Percentiles rank a stretch among this genome's conserved stretches.
Conservation (phyloP, 2,797 vertebrate species). For the Gymnoscopelus microlampas region DNA sequence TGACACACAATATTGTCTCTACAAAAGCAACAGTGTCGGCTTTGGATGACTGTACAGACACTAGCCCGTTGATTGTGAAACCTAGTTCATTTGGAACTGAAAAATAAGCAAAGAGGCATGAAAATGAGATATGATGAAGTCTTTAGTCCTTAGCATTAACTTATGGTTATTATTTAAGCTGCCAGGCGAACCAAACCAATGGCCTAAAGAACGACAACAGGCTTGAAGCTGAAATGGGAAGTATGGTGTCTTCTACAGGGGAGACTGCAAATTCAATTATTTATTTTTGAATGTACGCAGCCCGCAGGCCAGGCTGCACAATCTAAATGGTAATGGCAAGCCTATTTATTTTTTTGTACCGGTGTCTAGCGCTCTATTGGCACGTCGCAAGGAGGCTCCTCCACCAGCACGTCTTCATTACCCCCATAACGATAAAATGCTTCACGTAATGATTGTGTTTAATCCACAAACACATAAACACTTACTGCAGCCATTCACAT, state of each 20-base stretch:
- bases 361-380: slow-evolving; percentile 33
- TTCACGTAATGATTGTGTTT: slow-evolving; percentile 60
- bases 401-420: slow-evolving; percentile 62
- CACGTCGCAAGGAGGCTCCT: slow-evolving; percentile 42
- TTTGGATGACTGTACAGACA: slow-evolving; percentile 8
- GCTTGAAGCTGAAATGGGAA: slow-evolving; percentile 51
- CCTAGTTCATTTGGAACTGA: slow-evolving; percentile 42
- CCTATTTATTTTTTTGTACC: slow-evolving; percentile 64
- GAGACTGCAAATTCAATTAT: slow-evolving; percentile 74
- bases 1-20: background rate
- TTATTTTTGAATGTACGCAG: slow-evolving; percentile 71
- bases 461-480: slow-evolving; percentile 49
- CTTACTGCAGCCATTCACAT: slow-evolving; percentile 8
- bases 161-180: slow-evolving; percentile 59
- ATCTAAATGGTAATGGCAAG: slow-evolving; percentile 77
- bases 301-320: slow-evolving; percentile 63
- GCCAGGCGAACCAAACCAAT: slow-evolving; percentile 44
- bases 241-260: slow-evolving; percentile 45
- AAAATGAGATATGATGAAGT: slow-evolving; percentile 45
- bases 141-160: slow-evolving; percentile 51
- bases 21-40: background rate
- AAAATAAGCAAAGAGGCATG: slow-evolving; percentile 31
- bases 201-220: slow-evolving; percentile 47
- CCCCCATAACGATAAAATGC: slow-evolving; percentile 27
- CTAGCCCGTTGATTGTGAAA: slow-evolving; percentile 43